Conservation (phyloP, 2,113 vertebrate genomes). For the Anarhynchus alexandrinus region DNA sequence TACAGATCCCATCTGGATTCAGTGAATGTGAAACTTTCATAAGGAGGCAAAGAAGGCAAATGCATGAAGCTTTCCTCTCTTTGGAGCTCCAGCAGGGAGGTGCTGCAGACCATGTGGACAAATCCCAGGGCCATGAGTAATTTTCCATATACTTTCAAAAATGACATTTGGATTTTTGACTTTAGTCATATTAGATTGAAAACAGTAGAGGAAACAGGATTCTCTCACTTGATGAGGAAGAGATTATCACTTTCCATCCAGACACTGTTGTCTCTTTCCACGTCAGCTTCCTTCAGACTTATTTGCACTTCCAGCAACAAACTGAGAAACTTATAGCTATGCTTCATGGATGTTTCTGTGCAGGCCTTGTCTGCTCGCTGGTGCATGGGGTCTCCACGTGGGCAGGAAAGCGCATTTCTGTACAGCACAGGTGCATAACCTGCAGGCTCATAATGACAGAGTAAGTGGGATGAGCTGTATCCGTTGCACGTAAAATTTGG, state of each 20-base stretch:
- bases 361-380: not conserved
- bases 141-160: not conserved
- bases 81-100: not conserved
- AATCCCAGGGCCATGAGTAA: not conserved
- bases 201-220: not conserved
- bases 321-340: not conserved
- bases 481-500: not conserved
- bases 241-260: not conserved
- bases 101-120: not conserved
- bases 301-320: not conserved
- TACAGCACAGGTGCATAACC: not conserved
- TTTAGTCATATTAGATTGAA: not conserved
- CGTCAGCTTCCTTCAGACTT: not conserved
- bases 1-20: not conserved
- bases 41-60: not conserved
- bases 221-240: not conserved
- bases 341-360: not conserved
- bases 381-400: rapidly evolving
- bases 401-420: not conserved
- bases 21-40: not conserved
- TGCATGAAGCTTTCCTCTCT: not conserved
- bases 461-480: not conserved
- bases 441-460: not conserved
- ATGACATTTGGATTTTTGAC: not conserved
- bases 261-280: not conserved